These are phyloP conservation scores for Orbicella faveolata DNA, from an alignment of 64 coral and sea anemone species.

Conservation along the genomic window DNA sequence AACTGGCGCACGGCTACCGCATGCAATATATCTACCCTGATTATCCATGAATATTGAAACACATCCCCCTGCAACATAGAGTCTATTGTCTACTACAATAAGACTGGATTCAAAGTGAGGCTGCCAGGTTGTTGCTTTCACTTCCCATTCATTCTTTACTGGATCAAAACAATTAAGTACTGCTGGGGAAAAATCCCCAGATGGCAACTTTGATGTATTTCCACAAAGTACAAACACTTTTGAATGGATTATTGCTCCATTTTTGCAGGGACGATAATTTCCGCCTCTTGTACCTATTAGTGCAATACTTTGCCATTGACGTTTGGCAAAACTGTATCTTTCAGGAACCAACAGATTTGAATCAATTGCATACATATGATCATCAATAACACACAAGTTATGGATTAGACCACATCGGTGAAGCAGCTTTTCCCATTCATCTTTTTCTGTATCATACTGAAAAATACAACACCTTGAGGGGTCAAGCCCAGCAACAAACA, in stretches of 20 bases:
- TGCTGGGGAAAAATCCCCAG: too few relatives aligned
- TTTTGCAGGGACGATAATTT: too few relatives aligned
- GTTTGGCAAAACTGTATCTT: background rate
- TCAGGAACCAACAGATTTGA: background rate
- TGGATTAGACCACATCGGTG: too few relatives aligned
- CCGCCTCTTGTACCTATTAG: background rate
- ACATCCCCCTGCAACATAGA: background rate
- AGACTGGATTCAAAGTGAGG: constrained; percentile 7
- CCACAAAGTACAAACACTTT: constrained; percentile 20
- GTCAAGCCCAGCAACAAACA: background rate
- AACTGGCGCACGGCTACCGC: background rate
- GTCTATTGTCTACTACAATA: background rate
- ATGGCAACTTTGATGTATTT: background rate
- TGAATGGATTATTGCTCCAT: background rate
- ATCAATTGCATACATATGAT: background rate
- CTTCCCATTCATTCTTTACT: background rate
- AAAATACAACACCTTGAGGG: too few relatives aligned
- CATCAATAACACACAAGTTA: too few relatives aligned
- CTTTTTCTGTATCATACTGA: too few relatives aligned
- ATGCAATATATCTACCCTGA: too few relatives aligned
- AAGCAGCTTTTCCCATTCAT: too few relatives aligned
- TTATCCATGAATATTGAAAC: too few relatives aligned
- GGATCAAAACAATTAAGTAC: background rate
- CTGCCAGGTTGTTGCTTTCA: background rate
- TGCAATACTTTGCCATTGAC: background rate